Conservation (phyloP, 2,113 vertebrate genomes). For the Osmerus eperlanus region DNA sequence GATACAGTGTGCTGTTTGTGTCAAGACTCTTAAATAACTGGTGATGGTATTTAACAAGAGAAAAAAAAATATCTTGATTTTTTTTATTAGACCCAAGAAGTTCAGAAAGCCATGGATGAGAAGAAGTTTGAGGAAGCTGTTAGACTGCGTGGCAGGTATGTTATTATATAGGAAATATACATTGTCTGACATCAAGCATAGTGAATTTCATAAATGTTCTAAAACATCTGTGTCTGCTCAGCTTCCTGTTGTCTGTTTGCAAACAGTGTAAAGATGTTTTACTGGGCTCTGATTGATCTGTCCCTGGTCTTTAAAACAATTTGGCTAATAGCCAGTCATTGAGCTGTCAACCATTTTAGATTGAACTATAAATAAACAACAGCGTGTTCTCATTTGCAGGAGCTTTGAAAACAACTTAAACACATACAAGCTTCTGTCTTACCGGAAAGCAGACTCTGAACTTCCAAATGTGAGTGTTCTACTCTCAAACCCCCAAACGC, state of each 20-base stretch:
- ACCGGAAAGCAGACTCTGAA: conserved; percentile 77
- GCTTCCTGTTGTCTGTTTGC: not conserved
- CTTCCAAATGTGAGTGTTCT: conserved; percentile 66
- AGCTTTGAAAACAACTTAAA: conserved; percentile 90
- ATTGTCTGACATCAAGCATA: too few species aligned
- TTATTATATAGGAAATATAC: too few species aligned
- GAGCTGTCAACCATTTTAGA: not conserved
- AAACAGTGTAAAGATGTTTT: not conserved
- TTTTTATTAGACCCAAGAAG: conserved; percentile 84
- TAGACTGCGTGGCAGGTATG: conserved; percentile 87
- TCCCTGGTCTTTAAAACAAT: not conserved
- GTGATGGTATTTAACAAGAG: too few species aligned
- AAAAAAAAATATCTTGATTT: not conserved
- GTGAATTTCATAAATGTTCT: not conserved
- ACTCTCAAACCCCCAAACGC: not conserved
- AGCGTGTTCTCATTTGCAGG: conserved; percentile 64
- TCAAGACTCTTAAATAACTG: too few species aligned
- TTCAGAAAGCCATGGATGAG: conserved; percentile 97
- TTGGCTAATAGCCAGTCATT: not conserved
- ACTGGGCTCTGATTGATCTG: not conserved
- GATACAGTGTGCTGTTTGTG: too few species aligned
- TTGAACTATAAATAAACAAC: not conserved
- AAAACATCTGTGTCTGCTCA: not conserved
- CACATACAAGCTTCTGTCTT: conserved; percentile 88
- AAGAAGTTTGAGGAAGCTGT: conserved; percentile 89